Evolutionary conservation across 2,797 vertebrate genomes (phyloP), one percentile per base, ranked within the genome.

Genomic region (Neomorphus geoffroyi): DNA sequence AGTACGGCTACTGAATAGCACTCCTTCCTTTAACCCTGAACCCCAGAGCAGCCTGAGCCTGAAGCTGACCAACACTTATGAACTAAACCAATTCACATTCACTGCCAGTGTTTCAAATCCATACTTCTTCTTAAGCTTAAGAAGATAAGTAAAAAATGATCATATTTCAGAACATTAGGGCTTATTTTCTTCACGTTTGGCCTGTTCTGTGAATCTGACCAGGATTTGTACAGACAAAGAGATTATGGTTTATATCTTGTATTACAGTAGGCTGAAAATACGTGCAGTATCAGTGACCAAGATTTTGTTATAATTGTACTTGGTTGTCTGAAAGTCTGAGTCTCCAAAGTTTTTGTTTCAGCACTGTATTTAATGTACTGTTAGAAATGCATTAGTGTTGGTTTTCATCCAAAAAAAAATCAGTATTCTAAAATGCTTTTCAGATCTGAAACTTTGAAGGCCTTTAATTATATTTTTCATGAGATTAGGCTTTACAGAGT

Each of bases 51-150:
- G 30, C 41, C n/a, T 70, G 39, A 82, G 35, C 24, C 23, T 45
- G 48, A 48, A 35, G 23, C 33, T 70, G 50, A 79, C 23, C 0
- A 0, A 37, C 21, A 30, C 11, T 54, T 79, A 27, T 0, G 33
- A 45, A 22, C 53, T 35, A 35, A 71, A 70, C 9, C 37, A 18
- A 41, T 69, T 73, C 32, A 27, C 3, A 11, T 77, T 69, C 65
- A 16, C 8, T 61, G 50, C 23, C 2, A 3, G 22, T 26, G 14
- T 6, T 37, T 64, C 61, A 41, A n/a, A 67, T 57, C 13, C 18
- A 18, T 66, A 16, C 32, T 79, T 72, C 4, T 57, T 66, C 26
- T 66, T 33, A 75, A 43, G 13, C 46, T 51, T 62, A 35, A 71
- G n/a, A 88, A 78, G 26, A 57, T 17, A 71, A 75, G 10, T 26